Base-by-base conservation (phyloP, 2,888 invertebrate species). In the Sialis fuliginosa region DNA sequence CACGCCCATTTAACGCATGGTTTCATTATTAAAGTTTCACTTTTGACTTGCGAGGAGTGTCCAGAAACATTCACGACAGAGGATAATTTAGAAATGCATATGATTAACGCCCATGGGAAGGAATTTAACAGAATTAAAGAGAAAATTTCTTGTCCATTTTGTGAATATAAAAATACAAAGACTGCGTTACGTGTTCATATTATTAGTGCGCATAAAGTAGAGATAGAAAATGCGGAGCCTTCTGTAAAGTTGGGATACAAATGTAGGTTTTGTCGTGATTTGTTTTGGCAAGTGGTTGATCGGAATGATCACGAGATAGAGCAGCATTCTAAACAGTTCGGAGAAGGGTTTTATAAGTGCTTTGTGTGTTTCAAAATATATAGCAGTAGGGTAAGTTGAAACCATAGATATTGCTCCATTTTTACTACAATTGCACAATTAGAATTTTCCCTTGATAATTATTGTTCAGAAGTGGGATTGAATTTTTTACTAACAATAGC, bases 241-340 rank as follows among this genome's bases (percentile, higher is more conserved):
- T 13, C 32, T 10, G 32, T 30, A 8, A 44, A 45, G 6, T 44
- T 37, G 12, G 50, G 48, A 5, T 34, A 30, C 7, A 48, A 49
- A 12, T 56, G 56, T 40, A 49, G 51, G 22, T 54, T 52, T 47
- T 56, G 56, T 48, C 47, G 50, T 10, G 50, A 53, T 32, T 47
- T 50, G 13, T 56, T 55, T 50, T 51, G 52, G 41, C 40, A 51
- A 6, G 48, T 46, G 12, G 49, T 47, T 13, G 45, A 48, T 33
- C 34, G 51, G 41, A 48, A 51, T 42, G 45, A 44, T 10, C 56
- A 56, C 41, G 53, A 54, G 41, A 44, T 48, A 35, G 34, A 43
- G 6, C 45, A 42, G 34, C 56, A 56, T 50, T 48, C 42, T 6
- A 46, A 48, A 10, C 34, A 31, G 9, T 42, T 42, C 34, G 43